Percentiles rank a stretch among this genome's conserved stretches.
phyloP scores from a whole-genome alignment of 2,888 invertebrate species.

The Muscina levida region DNA sequence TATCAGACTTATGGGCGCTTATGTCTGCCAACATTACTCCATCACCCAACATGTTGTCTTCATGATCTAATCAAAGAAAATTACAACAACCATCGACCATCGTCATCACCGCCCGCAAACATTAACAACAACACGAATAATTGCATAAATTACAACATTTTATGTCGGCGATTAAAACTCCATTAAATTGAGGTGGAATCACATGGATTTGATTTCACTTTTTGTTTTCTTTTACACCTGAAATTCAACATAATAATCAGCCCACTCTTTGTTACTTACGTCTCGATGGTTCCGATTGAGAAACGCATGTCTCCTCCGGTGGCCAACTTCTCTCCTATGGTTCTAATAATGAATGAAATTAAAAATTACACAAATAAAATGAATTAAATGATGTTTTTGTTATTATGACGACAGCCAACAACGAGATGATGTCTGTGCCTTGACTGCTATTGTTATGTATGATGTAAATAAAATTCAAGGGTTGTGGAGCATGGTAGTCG shows the following conservation, averaged over 20 bases:
- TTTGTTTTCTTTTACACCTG: too few species aligned
- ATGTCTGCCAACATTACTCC: neutral
- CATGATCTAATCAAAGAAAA: neutral
- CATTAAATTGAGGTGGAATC: neutral
- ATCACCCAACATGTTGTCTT: neutral
- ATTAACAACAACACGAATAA: neutral
- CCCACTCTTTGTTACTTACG: too few species aligned
- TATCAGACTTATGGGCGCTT: too few species aligned
- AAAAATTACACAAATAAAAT: slow-evolving; percentile 35
- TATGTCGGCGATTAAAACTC: neutral
- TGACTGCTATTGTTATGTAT: too few species aligned
- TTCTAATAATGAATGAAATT: slow-evolving; percentile 30
- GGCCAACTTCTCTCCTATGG: too few species aligned
- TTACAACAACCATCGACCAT: neutral
- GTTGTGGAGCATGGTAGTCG: neutral
- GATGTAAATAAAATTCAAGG: neutral
- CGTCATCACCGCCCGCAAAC: too few species aligned
- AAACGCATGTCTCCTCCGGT: too few species aligned
- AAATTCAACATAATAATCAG: too few species aligned
- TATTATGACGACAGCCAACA: slow-evolving; percentile 26
- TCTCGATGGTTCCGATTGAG: too few species aligned
- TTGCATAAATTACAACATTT: slow-evolving; percentile 4
- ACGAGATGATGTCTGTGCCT: too few species aligned
- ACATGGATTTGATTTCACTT: neutral
- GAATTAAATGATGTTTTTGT: neutral